These are phyloP conservation scores for Leptinotarsa peninsularis DNA, from an alignment of 2,888 invertebrate genomes.

Conservation along the genomic window DNA sequence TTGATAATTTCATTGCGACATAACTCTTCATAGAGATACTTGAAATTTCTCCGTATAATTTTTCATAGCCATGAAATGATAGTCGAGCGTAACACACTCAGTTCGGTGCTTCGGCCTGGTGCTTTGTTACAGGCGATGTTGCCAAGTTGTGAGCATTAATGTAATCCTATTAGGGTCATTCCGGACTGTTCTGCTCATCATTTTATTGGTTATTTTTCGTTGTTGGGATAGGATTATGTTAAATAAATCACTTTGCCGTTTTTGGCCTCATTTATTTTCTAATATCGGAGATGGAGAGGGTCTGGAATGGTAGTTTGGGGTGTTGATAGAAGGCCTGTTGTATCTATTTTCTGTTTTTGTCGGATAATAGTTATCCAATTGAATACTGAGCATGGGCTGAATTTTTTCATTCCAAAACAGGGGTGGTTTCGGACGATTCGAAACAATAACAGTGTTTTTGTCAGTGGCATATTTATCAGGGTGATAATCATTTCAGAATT, in stretches of 20 bases:
- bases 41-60: slow-evolving; percentile 13
- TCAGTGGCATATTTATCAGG: no score
- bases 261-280: slow-evolving; percentile 10
- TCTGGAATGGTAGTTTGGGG: background rate
- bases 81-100: slow-evolving; percentile 3
- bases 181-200: slow-evolving; percentile 19
- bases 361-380: no score
- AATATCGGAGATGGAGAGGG: background rate
- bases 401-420: no score
- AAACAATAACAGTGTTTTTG: no score
- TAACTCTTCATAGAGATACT: slow-evolving; percentile 12
- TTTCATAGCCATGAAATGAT: slow-evolving; percentile 15
- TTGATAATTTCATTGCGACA: slow-evolving; percentile 10
- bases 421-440: no score
- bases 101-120: slow-evolving; percentile 1
- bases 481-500: no score
- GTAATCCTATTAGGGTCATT: slow-evolving; percentile 22
- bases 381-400: no score
- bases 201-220: slow-evolving; percentile 27
- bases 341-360: no score
- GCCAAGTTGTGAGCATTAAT: slow-evolving; percentile 6
- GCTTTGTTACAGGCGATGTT: slow-evolving; percentile 18
- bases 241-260: slow-evolving; percentile 25
- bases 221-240: slow-evolving; percentile 29
- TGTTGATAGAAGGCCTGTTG: background rate